Evolutionary conservation across 2,113 vertebrate species (phyloP), one percentile per base, ranked within the genome.

Genomic region (Cepphus grylle): DNA sequence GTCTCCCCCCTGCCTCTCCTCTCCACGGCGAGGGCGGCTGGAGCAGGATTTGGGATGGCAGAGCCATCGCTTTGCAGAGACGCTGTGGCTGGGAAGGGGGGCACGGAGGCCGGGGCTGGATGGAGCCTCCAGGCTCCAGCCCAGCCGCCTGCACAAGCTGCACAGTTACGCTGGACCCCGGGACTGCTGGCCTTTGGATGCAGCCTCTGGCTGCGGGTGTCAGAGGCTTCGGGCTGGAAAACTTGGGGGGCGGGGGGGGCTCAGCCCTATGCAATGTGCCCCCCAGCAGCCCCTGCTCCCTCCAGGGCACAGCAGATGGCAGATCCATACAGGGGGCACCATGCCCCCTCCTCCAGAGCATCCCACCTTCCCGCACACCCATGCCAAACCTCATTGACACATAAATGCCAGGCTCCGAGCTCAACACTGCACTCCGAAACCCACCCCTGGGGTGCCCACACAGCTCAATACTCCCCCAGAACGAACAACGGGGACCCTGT

Each of bases 201-300:
- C 3, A 0, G 22, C 67, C 80, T 77, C 80, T 1, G 15, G 17
- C 79, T 62, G 49, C 0, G 2, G 21, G 32, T 6, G 1, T 26
- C 3, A 2, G 32, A 59, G 43, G 13, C 20, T 87, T 42, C 0
- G 0, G 32, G 63, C 9, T 74, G 72, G 50, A 81, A 78, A 94
- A 53, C 32, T 9, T 6, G 5, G 5, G 2, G 19, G 12, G 40
- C 10, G 8, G 6, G 30, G 20, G 34, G 17, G 25, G 10, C 23
- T 65, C 81, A 80, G 56, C 56, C 66, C 17, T 49, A 8, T 4
- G 5, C 70, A 79, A 0, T 0, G 1, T 17, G 58, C 2, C 29
- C 26, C 30, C 27, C 0, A 12, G 7, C 20, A 12, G 53, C 8
- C 20, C n/a, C 50, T 5, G 19, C 73, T 76, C 65, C 45, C 81